A percentile compares a stretch with the other conserved stretches of the same genome.
Conservation (phyloP, 2,888 invertebrate genomes). For the Drosophila dives region DNA sequence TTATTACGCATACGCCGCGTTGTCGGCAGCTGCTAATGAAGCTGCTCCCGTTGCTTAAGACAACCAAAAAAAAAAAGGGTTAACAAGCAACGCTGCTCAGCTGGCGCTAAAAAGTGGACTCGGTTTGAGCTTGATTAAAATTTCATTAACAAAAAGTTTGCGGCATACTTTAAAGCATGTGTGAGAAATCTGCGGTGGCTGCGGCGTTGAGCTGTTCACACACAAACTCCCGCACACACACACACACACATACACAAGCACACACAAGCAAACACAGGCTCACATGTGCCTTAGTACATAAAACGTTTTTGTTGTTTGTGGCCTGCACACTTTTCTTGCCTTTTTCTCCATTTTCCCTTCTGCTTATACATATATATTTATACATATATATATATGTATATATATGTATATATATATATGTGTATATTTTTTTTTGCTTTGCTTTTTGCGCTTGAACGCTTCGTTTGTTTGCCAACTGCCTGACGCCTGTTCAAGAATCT, state of each 20-base stretch:
- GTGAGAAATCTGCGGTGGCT: slow-evolving; percentile 69
- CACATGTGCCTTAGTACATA: slow-evolving; percentile 49
- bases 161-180: slow-evolving; percentile 74
- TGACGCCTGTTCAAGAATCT: slow-evolving; percentile 56
- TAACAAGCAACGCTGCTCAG: slow-evolving; percentile 21
- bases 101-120: slow-evolving; percentile 34
- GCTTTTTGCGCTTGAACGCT: slow-evolving; percentile 79
- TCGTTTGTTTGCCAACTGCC: slow-evolving; percentile 79
- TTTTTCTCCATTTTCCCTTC: slow-evolving; percentile 26
- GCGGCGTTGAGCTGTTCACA: slow-evolving; percentile 31
- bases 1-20: slow-evolving; percentile 68
- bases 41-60: slow-evolving; percentile 37
- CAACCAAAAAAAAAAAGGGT: background rate
- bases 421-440: slow-evolving; percentile 38
- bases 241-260: slow-evolving; percentile 6
- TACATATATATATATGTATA: background rate
- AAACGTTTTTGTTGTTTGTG: slow-evolving; percentile 69
- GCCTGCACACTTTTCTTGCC: slow-evolving; percentile 47
- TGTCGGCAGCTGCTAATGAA: slow-evolving; percentile 67
- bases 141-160: slow-evolving; percentile 78
- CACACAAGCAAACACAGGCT: slow-evolving; percentile 8
- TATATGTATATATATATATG: background rate
- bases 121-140: slow-evolving; percentile 72
- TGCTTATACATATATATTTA: slow-evolving; percentile 1
- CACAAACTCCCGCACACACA: slow-evolving; percentile 16